phyloP scores from a whole-genome alignment of 1,140 invertebrate genomes.

The Sycobia sp. region DNA sequence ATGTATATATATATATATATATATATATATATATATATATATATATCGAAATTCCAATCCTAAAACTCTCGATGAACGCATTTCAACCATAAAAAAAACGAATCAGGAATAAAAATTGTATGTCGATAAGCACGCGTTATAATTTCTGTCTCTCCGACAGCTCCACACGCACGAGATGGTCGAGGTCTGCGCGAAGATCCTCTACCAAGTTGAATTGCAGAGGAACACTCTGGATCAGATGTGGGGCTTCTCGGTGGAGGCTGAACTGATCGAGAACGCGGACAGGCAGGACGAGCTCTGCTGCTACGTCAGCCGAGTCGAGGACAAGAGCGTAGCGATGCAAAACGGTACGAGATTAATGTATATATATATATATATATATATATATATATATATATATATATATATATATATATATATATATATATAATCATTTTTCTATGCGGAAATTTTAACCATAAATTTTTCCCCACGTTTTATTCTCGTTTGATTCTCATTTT shows the following conservation, averaged over 20 bases:
- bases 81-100: no score
- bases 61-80: no score
- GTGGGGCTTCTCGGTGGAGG: constrained; percentile 98
- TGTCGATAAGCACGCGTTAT: no score
- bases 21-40: no score
- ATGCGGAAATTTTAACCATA: no score
- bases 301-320: constrained; percentile 94
- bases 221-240: constrained; percentile 87
- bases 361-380: no score
- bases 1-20: no score
- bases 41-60: no score
- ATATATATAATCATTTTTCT: no score
- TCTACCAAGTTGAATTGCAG: constrained; percentile 94
- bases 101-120: no score
- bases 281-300: constrained; percentile 95
- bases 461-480: no score
- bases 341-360: constrained; percentile 77
- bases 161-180: constrained; percentile 93
- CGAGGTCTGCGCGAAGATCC: constrained; percentile 94
- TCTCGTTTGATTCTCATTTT: no score
- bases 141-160: constrained; percentile 57
- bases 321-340: constrained; percentile 93
- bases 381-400: not conserved
- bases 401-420: not conserved
- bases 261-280: constrained; percentile 93